Evolutionary conservation across 2,888 invertebrate species (phyloP).

Genomic region (Anthophora plumipes): DNA sequence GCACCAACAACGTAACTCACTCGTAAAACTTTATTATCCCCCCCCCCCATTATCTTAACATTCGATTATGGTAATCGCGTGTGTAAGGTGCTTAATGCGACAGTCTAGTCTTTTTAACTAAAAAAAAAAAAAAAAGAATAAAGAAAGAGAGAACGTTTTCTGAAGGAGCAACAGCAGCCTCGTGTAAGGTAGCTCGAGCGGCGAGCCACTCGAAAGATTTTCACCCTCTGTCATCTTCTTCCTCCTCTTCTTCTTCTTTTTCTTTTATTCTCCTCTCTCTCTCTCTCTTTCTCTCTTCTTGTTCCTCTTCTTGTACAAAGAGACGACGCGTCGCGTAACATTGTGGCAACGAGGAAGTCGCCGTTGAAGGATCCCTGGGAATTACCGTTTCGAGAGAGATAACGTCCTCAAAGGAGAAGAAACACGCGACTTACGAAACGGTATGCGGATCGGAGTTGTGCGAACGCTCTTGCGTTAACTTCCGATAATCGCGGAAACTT

Average conservation of each 20-base stretch:
- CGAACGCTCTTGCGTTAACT: constrained; percentile 31
- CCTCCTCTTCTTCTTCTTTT: constrained; percentile 4
- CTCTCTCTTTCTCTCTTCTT: not conserved
- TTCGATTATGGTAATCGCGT: constrained; percentile 31
- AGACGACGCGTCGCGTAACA: constrained; percentile 24
- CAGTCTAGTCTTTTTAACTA: constrained; percentile 5
- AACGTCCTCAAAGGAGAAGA: constrained; percentile 17
- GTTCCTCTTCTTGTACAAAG: constrained; percentile 7
- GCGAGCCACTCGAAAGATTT: constrained; percentile 28
- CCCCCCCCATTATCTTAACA: constrained; percentile 6
- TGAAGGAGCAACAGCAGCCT: constrained; percentile 3
- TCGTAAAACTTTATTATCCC: not conserved
- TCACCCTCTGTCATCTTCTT: constrained; percentile 30
- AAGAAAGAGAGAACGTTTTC: not conserved
- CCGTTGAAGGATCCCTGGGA: constrained; percentile 22
- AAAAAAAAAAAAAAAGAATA: constrained; percentile 13
- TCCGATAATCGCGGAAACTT: constrained; percentile 46
- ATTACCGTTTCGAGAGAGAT: constrained; percentile 45
- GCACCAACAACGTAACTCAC: too few species aligned
- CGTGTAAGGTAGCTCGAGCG: constrained; percentile 19
- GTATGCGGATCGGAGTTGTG: constrained; percentile 30
- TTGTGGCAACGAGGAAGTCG: constrained; percentile 47
- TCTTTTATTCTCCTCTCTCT: too few species aligned
- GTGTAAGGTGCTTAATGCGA: constrained; percentile 15
- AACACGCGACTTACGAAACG: constrained; percentile 7